These are phyloP conservation scores for Antennarius striatus DNA, from an alignment of 2,113 vertebrate species.

Conservation along the genomic window DNA sequence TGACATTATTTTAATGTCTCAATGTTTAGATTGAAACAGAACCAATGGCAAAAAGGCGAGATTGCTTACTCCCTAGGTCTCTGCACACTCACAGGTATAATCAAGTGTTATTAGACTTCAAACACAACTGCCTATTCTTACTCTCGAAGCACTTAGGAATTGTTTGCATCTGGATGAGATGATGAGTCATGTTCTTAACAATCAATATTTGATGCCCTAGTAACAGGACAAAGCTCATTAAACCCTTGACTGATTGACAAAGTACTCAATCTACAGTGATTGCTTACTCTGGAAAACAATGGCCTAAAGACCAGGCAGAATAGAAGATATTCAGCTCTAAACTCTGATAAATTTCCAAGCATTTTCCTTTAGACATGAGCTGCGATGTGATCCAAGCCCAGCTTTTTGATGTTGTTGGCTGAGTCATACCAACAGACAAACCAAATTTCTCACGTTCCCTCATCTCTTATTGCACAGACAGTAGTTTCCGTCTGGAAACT, in stretches of 20 bases:
- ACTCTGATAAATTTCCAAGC: constrained; percentile 1
- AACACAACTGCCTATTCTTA: no score
- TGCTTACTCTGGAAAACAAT: not conserved
- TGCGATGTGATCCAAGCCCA: constrained; percentile 36
- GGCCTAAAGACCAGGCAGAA: constrained; percentile 11
- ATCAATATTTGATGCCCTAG: no score
- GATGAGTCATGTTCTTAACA: no score
- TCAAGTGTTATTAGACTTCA: no score
- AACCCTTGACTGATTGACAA: not conserved
- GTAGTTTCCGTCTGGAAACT: constrained; percentile 20
- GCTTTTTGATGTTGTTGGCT: constrained; percentile 3
- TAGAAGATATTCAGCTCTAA: constrained; percentile 8
- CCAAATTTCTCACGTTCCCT: constrained; percentile 31
- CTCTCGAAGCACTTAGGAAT: no score
- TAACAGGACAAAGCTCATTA: not conserved
- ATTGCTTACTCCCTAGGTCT: no score
- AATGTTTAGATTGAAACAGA: no score
- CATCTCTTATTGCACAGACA: constrained; percentile 27
- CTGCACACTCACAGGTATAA: no score
- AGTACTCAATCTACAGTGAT: not conserved
- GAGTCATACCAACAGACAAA: constrained; percentile 26
- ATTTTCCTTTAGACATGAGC: constrained; percentile 1
- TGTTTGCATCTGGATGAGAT: no score
- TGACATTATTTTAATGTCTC: no score
- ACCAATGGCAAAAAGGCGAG: no score